phyloP scores from a whole-genome alignment of 2,113 vertebrate species.

The Cathartes aura region DNA sequence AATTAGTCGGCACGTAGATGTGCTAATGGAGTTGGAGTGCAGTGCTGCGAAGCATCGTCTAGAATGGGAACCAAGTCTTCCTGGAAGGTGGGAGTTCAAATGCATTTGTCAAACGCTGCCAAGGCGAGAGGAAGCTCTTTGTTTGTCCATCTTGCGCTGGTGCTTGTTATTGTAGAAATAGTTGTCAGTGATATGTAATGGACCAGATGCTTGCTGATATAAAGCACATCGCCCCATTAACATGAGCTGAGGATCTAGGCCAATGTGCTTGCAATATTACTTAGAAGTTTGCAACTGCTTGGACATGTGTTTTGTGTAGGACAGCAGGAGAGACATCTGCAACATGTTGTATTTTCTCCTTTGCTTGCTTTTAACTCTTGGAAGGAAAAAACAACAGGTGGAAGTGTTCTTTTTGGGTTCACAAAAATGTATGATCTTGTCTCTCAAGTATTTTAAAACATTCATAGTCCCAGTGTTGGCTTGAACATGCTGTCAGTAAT shows the following conservation, averaged over 20 bases:
- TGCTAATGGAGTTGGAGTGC: neutral
- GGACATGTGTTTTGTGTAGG: neutral
- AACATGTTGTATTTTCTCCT: neutral
- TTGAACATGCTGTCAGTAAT: neutral
- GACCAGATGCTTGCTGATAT: neutral
- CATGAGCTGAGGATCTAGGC: neutral
- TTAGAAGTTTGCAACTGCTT: neutral
- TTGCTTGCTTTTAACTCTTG: neutral
- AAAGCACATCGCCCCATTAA: neutral
- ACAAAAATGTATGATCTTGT: neutral
- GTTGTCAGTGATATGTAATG: neutral
- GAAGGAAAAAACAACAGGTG: neutral
- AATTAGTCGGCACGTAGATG: neutral
- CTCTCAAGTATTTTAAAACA: neutral
- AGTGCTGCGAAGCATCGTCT: neutral
- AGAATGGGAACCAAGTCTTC: neutral
- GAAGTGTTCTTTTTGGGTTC: neutral
- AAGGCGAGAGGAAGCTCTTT: neutral
- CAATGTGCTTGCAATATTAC: neutral
- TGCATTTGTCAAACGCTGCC: neutral
- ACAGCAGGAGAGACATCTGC: neutral
- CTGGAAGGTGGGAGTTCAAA: neutral
- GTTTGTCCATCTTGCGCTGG: neutral
- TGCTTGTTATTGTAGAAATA: neutral
- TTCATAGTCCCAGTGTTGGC: neutral